Evolutionary conservation across 1,140 invertebrate genomes (phyloP), one percentile per base, ranked within the genome.

Genomic region (Meloidogyne floridensis): DNA sequence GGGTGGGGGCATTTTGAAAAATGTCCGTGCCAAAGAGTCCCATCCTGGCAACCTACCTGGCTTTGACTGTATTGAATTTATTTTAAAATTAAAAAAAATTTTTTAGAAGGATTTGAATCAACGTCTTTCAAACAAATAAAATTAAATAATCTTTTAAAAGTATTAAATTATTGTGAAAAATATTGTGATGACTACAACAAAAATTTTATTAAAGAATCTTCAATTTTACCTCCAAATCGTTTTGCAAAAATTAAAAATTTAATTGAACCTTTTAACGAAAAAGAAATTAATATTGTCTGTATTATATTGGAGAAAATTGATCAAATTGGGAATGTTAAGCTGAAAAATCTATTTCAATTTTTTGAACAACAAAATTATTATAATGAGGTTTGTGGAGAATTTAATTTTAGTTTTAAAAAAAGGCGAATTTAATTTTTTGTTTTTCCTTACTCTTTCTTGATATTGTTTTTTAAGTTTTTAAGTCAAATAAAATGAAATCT

Each of bases 261-360:
- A 65, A 6, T 6, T 65, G 59, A 65, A 65, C n/a, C 10, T 65
- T 65, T 18, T 71, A 43, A 20, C 47, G 42, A 51, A 51, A 79
- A 42, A 3, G 77, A 69, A 13, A 72, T 71, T 51, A 13, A 69
- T 13, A 65, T 13, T 42, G 65, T 71, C 13, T 42, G 69, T 20
- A 20, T n/a, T 13, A 79, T 79, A 51, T n/a, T 79, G 10, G 51
- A 54, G 0, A 72, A 6, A 3, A 20, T 65, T 2, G 2, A 7
- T 47, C 65, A 72, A 79, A 79, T 20, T 79, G 77, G 77, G 47
- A 79, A 47, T 20, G 20, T 72, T 51, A 79, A 79, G 11, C 43
- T 79, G 59, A 6, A 11, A 47, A 47, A 72, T 32, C 43, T 79
- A 18, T 5, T 7, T n/a, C 6, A 53, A 11, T 43, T 79, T 65